Percentiles rank a stretch among this genome's conserved stretches.
phyloP scores from a whole-genome alignment of 2,888 invertebrate species.

The Carterocephalus palaemon region DNA sequence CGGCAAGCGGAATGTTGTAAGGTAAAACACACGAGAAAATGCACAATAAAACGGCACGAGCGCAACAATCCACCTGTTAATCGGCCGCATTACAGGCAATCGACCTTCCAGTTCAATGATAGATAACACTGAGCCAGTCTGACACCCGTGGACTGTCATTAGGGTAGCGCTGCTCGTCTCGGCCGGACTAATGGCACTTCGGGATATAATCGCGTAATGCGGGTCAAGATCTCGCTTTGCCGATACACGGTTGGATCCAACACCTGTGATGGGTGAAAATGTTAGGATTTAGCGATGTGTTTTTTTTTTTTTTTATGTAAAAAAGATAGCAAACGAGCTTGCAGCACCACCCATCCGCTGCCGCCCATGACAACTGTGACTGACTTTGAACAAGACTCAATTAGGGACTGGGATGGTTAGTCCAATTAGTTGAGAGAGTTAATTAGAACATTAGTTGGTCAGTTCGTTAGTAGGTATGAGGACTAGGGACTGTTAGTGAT shows the following conservation, averaged over 20 bases:
- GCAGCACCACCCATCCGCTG: too few species aligned
- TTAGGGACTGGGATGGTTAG: too few species aligned
- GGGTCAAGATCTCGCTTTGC: conserved; percentile 36
- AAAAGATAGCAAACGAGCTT: too few species aligned
- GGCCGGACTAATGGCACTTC: conserved; percentile 36
- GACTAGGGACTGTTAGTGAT: too few species aligned
- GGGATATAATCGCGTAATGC: conserved; percentile 36
- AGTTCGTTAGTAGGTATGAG: too few species aligned
- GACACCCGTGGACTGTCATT: conserved; percentile 43
- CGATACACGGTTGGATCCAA: conserved; percentile 1
- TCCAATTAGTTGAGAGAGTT: too few species aligned
- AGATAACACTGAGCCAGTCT: conserved; percentile 34
- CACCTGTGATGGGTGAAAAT: conserved; percentile 4
- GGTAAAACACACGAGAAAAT: conserved; percentile 18
- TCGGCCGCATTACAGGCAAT: conserved; percentile 51
- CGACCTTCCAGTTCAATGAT: conserved; percentile 58
- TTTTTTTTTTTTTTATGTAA: too few species aligned
- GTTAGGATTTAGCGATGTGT: too few species aligned
- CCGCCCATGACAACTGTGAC: too few species aligned
- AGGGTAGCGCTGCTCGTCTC: conserved; percentile 37
- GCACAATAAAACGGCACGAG: conserved; percentile 21
- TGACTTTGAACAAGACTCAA: too few species aligned
- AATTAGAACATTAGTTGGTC: too few species aligned
- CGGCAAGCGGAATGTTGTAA: conserved; percentile 8
- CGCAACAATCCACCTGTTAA: conserved; percentile 45